phyloP scores from a whole-genome alignment of 2,113 vertebrate species.

The Coptodon rendalli region DNA sequence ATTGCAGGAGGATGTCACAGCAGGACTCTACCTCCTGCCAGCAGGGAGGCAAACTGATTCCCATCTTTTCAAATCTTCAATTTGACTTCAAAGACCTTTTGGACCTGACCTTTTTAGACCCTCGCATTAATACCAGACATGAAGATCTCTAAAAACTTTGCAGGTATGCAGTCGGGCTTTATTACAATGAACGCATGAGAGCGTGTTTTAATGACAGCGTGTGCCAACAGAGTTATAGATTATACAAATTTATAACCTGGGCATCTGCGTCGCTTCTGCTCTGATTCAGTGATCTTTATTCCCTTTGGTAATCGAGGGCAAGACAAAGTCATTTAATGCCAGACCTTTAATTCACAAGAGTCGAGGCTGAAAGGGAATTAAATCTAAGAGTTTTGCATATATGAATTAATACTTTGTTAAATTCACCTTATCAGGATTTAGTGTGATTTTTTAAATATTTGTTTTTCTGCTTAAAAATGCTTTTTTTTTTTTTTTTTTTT shows the following conservation, averaged over 20 bases:
- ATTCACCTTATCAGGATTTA: not conserved
- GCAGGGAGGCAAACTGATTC: not conserved
- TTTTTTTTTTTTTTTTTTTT: not conserved
- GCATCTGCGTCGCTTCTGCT: not conserved
- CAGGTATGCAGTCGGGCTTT: not conserved
- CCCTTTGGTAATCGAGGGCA: conserved; percentile 23
- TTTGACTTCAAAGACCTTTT: not conserved
- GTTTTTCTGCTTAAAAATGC: not conserved
- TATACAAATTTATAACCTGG: conserved; percentile 45
- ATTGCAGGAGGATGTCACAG: not conserved
- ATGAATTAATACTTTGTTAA: conserved; percentile 21
- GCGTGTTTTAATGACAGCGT: conserved; percentile 17
- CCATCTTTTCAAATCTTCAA: not conserved
- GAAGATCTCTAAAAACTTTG: not conserved
- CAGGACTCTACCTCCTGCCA: not conserved
- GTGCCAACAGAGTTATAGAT: conserved; percentile 29
- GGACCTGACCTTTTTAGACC: not conserved
- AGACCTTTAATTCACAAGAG: conserved; percentile 28
- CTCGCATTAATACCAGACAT: conserved; percentile 1
- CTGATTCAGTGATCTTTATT: conserved; percentile 29
- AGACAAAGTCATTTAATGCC: conserved; percentile 23
- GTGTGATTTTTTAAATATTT: not conserved
- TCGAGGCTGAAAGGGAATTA: not conserved
- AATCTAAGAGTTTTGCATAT: conserved; percentile 19
- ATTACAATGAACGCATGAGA: conserved; percentile 11